These are phyloP conservation scores for Galaxea fascicularis DNA, from an alignment of 92 coral and sea anemone species.

Conservation along the genomic window DNA sequence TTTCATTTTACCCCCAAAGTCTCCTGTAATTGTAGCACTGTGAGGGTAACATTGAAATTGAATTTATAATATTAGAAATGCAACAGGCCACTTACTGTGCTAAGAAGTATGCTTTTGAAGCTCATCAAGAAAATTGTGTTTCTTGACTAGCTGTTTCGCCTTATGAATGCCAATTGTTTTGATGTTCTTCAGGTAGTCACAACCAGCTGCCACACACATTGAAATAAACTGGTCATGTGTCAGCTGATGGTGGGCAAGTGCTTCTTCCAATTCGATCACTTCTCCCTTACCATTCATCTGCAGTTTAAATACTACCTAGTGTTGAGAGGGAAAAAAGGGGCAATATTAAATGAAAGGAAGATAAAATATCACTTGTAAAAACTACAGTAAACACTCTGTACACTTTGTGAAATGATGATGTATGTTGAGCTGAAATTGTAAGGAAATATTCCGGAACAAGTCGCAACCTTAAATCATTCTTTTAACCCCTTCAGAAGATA, in stretches of 20 bases:
- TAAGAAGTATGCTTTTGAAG: background rate
- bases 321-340: background rate
- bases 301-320: background rate
- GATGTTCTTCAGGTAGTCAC: constrained; percentile 3
- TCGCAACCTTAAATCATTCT: no score
- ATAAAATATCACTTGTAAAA: background rate
- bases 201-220: constrained; percentile 13
- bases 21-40: no score
- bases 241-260: background rate
- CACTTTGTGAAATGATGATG: background rate
- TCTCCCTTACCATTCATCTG: constrained; percentile 1
- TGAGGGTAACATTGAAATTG: no score
- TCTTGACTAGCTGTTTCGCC: constrained; percentile 13
- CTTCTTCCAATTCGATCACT: background rate
- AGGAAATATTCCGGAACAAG: background rate
- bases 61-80: no score
- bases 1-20: no score
- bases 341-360: background rate
- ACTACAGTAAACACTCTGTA: background rate
- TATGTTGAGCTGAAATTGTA: background rate
- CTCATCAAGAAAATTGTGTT: background rate
- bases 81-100: background rate
- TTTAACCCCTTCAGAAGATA: no score
- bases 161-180: background rate
- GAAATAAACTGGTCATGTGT: constrained; percentile 8